Conservation (phyloP, 2,888 invertebrate species). For the Ophraella communa region DNA sequence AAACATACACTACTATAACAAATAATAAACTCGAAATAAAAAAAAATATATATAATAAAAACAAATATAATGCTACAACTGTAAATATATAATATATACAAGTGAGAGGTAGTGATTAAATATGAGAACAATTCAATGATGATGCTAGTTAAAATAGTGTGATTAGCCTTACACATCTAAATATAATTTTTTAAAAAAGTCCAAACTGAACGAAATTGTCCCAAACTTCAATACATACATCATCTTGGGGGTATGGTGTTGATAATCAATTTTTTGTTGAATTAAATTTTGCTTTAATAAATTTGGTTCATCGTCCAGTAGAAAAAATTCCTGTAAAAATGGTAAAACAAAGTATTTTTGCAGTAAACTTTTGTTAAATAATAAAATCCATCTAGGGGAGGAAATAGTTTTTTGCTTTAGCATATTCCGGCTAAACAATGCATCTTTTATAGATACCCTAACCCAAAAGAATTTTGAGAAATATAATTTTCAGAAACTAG, state of each 20-base stretch:
- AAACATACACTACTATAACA: constrained; percentile 35
- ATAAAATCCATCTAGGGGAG: no score
- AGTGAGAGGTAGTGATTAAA: constrained; percentile 49
- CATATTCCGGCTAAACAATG: no score
- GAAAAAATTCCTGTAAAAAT: no score
- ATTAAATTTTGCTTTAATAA: no score
- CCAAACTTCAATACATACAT: constrained; percentile 52
- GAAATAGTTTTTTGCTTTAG: no score
- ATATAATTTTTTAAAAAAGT: constrained; percentile 49
- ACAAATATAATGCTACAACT: constrained; percentile 34
- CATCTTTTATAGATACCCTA: no score
- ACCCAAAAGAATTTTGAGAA: no score
- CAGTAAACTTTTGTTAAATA: no score
- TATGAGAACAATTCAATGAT: constrained; percentile 44
- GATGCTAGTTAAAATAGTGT: constrained; percentile 43
- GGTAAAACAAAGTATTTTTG: no score
- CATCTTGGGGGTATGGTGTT: constrained; percentile 26
- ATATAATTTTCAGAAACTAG: no score
- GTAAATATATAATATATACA: constrained; percentile 40
- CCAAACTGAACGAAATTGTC: constrained; percentile 46
- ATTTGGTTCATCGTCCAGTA: no score
- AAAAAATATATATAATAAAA: constrained; percentile 31
- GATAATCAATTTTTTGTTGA: neutral
- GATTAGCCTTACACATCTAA: constrained; percentile 54
- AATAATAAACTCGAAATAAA: constrained; percentile 32